phyloP scores from a whole-genome alignment of 64 coral and sea anemone genomes.

The Trachythela sp. region DNA sequence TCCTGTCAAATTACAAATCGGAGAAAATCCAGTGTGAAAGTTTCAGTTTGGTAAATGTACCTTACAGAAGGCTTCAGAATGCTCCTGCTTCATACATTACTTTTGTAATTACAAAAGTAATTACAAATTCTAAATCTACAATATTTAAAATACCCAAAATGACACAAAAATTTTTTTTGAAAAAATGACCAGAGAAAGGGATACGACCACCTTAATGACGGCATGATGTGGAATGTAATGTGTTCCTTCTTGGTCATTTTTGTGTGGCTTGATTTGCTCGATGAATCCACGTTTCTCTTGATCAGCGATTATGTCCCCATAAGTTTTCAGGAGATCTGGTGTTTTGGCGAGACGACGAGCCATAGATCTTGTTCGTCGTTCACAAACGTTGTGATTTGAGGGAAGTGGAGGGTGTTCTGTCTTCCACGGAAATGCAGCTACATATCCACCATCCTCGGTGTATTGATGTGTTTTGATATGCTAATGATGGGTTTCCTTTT shows the following conservation, averaged over 20 bases:
- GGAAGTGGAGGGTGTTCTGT: not conserved
- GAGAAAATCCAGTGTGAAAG: too few relatives aligned
- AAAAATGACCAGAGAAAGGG: too few relatives aligned
- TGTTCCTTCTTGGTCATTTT: not conserved
- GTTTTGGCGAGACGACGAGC: not conserved
- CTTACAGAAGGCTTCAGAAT: too few relatives aligned
- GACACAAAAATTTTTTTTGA: too few relatives aligned
- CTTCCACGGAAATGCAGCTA: not conserved
- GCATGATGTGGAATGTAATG: not conserved
- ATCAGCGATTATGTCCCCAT: not conserved
- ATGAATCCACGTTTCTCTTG: conserved; percentile 1
- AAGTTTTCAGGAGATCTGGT: not conserved
- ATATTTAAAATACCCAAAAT: too few relatives aligned
- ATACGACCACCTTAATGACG: too few relatives aligned
- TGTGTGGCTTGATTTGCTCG: not conserved
- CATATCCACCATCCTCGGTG: not conserved
- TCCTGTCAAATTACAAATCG: too few relatives aligned
- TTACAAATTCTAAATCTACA: too few relatives aligned
- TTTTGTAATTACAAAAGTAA: too few relatives aligned
- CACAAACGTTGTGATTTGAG: not conserved
- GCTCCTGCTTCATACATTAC: too few relatives aligned
- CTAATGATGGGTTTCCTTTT: not conserved
- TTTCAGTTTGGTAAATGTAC: too few relatives aligned
- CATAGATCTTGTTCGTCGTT: not conserved
- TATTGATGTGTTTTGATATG: not conserved